Percentiles rank a stretch among this genome's conserved stretches.
Conservation (phyloP, 2,888 invertebrate genomes). For the Bombyx huttoni region DNA sequence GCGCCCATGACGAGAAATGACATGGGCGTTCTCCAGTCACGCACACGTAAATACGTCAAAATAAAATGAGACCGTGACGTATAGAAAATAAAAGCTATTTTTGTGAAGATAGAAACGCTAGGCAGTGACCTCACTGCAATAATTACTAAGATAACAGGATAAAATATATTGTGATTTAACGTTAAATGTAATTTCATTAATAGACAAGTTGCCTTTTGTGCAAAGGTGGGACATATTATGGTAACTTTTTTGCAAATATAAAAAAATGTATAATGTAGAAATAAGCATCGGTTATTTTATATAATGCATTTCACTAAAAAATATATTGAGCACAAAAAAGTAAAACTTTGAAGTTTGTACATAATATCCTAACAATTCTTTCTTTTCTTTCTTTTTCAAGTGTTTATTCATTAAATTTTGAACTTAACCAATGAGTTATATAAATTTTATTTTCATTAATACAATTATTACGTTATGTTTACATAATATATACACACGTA, state of each 20-base stretch:
- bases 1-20: conserved; percentile 43
- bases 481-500: too few species aligned
- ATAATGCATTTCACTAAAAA: too few species aligned
- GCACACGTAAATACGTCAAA: conserved; percentile 25
- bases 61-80: conserved; percentile 23
- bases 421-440: too few species aligned
- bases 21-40: conserved; percentile 52
- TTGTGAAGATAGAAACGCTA: conserved; percentile 14
- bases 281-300: too few species aligned
- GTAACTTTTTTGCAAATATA: background rate
- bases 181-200: conserved; percentile 23
- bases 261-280: background rate
- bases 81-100: conserved; percentile 28
- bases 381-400: too few species aligned
- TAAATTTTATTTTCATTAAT: too few species aligned
- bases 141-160: conserved; percentile 37
- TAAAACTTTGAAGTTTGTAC: too few species aligned
- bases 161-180: conserved; percentile 41
- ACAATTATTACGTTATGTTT: too few species aligned
- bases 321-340: too few species aligned
- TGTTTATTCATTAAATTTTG: too few species aligned
- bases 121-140: conserved; percentile 32
- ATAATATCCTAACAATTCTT: too few species aligned
- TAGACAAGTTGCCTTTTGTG: conserved; percentile 4
- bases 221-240: background rate